Conservation (phyloP, 2,888 invertebrate genomes). For the Tryphoninae sp. region DNA sequence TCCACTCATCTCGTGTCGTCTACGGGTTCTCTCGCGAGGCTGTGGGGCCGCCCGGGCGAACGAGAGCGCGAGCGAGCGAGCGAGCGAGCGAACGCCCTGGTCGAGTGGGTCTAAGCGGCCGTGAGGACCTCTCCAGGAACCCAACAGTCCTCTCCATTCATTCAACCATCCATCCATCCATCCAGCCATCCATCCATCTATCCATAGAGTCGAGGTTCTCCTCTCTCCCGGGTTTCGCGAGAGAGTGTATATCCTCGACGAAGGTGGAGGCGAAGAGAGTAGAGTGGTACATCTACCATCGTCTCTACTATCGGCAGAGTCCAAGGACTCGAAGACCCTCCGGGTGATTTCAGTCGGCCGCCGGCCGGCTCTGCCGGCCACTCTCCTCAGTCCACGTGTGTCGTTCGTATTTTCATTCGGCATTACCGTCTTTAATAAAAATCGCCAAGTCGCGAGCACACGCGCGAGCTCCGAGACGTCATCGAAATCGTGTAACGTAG, state of each 20-base stretch:
- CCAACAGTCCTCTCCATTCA: conserved; percentile 80
- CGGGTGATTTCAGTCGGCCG: conserved; percentile 80
- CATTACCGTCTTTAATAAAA: neutral
- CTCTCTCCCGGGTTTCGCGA: conserved; percentile 64
- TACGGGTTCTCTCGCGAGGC: conserved; percentile 75
- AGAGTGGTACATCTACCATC: conserved; percentile 79
- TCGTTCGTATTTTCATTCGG: conserved; percentile 47
- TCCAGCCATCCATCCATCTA: conserved; percentile 73
- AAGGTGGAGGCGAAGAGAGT: conserved; percentile 78
- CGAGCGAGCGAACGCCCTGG: conserved; percentile 70
- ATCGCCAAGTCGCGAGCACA: neutral
- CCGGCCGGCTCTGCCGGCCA: conserved; percentile 81
- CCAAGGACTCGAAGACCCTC: conserved; percentile 79
- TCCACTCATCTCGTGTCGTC: conserved; percentile 80
- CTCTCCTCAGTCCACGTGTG: conserved; percentile 67
- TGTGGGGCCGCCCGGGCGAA: conserved; percentile 70
- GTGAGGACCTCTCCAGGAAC: conserved; percentile 81
- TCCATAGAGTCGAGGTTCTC: conserved; percentile 70
- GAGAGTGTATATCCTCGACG: conserved; percentile 74
- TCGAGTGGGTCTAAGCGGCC: conserved; percentile 81
- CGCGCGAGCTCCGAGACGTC: conserved; percentile 5
- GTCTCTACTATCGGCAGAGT: conserved; percentile 76
- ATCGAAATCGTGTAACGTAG: neutral
- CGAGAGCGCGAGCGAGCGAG: conserved; percentile 73
- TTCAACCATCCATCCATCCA: conserved; percentile 75